phyloP scores from a whole-genome alignment of 2,113 vertebrate species.

The Mastomys coucha region DNA sequence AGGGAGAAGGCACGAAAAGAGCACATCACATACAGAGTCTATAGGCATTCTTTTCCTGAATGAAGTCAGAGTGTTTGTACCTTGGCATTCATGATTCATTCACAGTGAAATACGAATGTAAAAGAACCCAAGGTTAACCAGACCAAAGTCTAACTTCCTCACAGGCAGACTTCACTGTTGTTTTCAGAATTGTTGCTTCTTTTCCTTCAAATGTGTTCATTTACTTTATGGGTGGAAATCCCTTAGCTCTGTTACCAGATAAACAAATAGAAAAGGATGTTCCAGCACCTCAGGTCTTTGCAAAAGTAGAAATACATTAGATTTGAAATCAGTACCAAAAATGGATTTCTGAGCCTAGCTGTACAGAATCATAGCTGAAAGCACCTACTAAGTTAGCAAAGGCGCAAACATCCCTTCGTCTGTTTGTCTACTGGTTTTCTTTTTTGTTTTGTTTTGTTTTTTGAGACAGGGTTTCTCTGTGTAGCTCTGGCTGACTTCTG shows the following conservation, averaged over 20 bases:
- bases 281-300: neutral
- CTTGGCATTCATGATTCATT: neutral
- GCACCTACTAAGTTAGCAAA: neutral
- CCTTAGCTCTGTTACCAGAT: neutral
- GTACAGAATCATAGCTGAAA: neutral
- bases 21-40: neutral
- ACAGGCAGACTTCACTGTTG: neutral
- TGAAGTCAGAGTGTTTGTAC: conserved; percentile 3
- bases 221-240: neutral
- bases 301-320: neutral
- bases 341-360: neutral
- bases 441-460: no score
- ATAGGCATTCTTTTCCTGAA: conserved; percentile 3
- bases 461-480: no score
- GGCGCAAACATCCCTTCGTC: neutral
- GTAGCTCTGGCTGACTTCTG: no score
- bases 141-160: neutral
- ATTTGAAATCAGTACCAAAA: neutral
- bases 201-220: neutral
- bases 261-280: neutral
- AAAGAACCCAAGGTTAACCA: neutral
- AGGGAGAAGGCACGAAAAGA: neutral
- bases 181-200: neutral
- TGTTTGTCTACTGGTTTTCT: neutral
- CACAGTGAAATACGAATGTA: neutral